These are phyloP conservation scores for Lasioglossum pauxillum DNA, from an alignment of 2,888 invertebrate species.

Conservation along the genomic window DNA sequence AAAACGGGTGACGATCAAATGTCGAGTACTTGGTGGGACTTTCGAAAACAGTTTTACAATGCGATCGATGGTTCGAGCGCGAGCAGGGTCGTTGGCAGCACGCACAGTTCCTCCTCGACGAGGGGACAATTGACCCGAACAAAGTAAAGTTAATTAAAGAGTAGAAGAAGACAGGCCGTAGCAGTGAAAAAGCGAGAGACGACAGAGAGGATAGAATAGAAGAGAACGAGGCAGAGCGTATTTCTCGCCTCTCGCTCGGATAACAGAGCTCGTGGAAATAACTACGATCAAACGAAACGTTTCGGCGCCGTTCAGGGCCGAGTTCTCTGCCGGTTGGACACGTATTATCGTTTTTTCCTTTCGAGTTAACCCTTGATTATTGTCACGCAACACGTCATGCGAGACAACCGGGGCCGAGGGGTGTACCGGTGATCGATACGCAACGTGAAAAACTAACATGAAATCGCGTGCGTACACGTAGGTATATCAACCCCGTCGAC, in stretches of 20 bases:
- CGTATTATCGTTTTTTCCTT: conserved; percentile 58
- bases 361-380: conserved; percentile 68
- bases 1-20: too few species aligned
- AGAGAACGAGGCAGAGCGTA: not conserved
- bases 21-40: not conserved
- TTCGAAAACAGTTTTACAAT: conserved; percentile 57
- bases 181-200: not conserved
- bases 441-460: conserved; percentile 57
- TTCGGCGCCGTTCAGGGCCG: not conserved
- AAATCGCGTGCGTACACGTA: conserved; percentile 60
- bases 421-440: conserved; percentile 62
- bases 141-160: conserved; percentile 73
- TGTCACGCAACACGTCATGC: conserved; percentile 71
- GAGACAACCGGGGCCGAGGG: conserved; percentile 47
- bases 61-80: conserved; percentile 29
- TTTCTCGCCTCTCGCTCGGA: conserved; percentile 50
- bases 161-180: conserved; percentile 38
- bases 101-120: conserved; percentile 49
- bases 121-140: conserved; percentile 67
- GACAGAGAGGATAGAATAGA: not conserved
- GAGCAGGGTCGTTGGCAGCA: conserved; percentile 39
- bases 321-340: conserved; percentile 18
- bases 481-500: conserved; percentile 29
- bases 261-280: conserved; percentile 34
- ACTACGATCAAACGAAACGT: conserved; percentile 43